Conservation (phyloP, 2,113 vertebrate genomes). For the Ibidorhyncha struthersii region DNA sequence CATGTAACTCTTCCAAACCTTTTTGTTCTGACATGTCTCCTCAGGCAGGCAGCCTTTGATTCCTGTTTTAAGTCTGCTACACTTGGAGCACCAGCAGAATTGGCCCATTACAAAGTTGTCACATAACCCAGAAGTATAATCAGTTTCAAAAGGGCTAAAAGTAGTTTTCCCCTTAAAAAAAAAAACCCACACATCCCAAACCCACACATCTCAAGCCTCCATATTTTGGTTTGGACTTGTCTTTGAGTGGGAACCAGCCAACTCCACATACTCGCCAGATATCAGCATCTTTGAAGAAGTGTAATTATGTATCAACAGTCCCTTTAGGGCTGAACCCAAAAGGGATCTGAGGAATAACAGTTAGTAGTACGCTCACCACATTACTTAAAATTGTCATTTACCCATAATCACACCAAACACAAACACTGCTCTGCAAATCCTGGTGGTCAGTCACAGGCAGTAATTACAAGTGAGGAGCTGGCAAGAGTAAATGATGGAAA, state of each 20-base stretch:
- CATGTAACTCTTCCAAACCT: rapidly evolving
- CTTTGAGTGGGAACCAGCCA: background rate
- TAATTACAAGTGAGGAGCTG: background rate
- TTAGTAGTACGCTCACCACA: rapidly evolving
- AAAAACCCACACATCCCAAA: background rate
- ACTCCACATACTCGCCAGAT: background rate
- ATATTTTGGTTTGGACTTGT: background rate
- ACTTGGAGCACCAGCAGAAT: background rate
- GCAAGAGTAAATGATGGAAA: background rate
- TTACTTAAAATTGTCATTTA: background rate
- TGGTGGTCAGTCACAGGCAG: background rate
- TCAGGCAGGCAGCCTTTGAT: background rate
- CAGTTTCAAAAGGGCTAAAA: background rate
- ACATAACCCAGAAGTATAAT: background rate
- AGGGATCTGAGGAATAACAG: background rate
- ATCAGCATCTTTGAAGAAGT: background rate
- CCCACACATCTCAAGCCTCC: background rate
- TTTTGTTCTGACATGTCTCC: background rate
- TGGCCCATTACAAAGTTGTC: background rate
- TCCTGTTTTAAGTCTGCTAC: background rate
- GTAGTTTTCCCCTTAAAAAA: background rate
- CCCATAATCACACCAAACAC: background rate
- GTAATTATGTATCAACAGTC: background rate
- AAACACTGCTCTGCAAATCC: background rate
- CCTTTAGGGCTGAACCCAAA: background rate